Percentiles rank a stretch among this genome's conserved stretches.
Conservation (phyloP, 2,113 vertebrate species). For the Ciconia stormi region DNA sequence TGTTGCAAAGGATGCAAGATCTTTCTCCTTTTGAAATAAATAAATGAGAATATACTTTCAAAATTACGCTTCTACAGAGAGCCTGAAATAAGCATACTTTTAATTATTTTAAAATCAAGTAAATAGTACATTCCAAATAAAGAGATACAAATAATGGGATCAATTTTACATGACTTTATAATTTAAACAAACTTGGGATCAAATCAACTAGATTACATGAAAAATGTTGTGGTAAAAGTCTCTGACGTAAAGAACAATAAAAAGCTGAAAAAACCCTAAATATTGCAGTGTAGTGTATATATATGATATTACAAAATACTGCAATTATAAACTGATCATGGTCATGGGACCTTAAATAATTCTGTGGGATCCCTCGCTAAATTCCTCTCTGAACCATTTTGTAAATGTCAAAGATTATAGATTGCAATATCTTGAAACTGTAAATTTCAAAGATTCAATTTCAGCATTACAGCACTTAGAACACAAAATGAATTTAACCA, state of each 20-base stretch:
- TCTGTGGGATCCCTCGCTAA: not conserved
- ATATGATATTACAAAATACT: not conserved
- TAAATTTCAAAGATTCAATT: not conserved
- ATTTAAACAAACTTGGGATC: not conserved
- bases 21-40: constrained; percentile 29
- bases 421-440: not conserved
- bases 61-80: not conserved
- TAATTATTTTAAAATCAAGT: not conserved
- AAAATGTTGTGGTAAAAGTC: not conserved
- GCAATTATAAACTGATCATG: not conserved
- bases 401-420: not conserved
- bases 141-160: not conserved
- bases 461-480: not conserved
- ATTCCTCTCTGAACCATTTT: not conserved
- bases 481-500: not conserved
- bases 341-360: not conserved
- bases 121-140: not conserved
- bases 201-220: not conserved
- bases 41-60: not conserved
- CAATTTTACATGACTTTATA: not conserved
- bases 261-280: not conserved
- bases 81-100: not conserved
- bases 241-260: not conserved
- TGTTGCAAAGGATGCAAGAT: not conserved
- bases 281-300: not conserved